Evolutionary conservation across 2,797 vertebrate species (phyloP).

Genomic region (Uromys caudimaculatus): DNA sequence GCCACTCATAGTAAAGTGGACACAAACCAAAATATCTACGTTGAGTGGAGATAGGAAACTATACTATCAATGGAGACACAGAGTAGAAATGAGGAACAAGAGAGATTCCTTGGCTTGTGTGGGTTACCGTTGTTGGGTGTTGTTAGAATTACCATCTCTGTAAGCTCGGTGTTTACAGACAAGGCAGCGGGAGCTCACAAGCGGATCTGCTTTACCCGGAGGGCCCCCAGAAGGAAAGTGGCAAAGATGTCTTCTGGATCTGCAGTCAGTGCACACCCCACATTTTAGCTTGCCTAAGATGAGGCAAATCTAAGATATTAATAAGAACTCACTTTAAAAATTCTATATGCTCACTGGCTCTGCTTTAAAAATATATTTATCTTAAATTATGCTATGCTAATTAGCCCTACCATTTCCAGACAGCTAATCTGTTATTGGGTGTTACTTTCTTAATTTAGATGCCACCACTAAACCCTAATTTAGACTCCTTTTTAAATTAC

Average conservation of each 20-base stretch:
- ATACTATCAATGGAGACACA: neutral
- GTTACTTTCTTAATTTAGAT: conserved; percentile 74
- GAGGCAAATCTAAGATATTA: conserved; percentile 61
- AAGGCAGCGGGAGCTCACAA: neutral
- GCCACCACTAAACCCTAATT: conserved; percentile 66
- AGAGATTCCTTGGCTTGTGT: neutral
- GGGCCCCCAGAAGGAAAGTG: neutral
- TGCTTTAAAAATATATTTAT: conserved; percentile 70
- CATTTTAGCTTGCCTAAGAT: conserved; percentile 9
- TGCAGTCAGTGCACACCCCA: neutral
- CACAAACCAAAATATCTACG: neutral
- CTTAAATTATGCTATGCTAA: conserved; percentile 74
- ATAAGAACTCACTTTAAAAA: conserved; percentile 62
- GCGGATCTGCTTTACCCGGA: neutral
- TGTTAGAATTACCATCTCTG: neutral
- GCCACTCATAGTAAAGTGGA: neutral
- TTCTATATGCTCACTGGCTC: conserved; percentile 54
- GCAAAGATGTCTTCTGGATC: neutral
- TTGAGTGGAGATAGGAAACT: neutral
- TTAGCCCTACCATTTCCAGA: conserved; percentile 71
- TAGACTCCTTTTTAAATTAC: conserved; percentile 70
- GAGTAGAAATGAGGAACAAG: conserved; percentile 1
- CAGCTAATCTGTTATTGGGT: conserved; percentile 73
- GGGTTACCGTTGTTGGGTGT: neutral
- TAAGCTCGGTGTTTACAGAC: neutral